phyloP scores from a whole-genome alignment of 2,113 vertebrate species.

The Lycocorax pyrrhopterus region DNA sequence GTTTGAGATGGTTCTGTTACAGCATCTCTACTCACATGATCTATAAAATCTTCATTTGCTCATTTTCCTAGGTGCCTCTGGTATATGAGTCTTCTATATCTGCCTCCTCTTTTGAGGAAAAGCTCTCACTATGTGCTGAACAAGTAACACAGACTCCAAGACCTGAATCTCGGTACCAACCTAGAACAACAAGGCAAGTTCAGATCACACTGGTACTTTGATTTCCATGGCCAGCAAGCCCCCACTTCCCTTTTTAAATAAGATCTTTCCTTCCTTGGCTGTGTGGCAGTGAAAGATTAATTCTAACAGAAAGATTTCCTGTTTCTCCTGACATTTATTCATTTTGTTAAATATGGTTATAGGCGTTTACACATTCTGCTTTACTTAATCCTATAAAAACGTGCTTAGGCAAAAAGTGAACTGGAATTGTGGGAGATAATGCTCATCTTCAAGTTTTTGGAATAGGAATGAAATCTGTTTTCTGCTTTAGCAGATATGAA shows the following conservation, averaged over 20 bases:
- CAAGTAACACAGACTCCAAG: background rate
- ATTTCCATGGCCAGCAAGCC: background rate
- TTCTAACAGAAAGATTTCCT: background rate
- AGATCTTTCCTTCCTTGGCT: background rate
- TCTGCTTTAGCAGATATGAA: background rate
- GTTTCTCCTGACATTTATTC: background rate
- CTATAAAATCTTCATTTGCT: background rate
- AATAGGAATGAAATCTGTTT: background rate
- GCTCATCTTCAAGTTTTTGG: background rate
- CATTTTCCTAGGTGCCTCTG: conserved; percentile 48
- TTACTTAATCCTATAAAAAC: background rate
- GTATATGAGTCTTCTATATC: background rate
- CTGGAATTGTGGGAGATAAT: background rate
- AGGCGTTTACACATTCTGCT: background rate
- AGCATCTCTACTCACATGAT: background rate
- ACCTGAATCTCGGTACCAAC: background rate
- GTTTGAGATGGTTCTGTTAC: background rate
- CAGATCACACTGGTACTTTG: background rate
- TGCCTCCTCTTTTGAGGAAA: background rate
- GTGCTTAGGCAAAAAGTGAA: background rate
- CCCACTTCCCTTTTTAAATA: background rate
- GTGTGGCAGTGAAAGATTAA: background rate
- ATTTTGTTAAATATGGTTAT: background rate
- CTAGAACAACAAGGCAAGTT: conserved; percentile 58
- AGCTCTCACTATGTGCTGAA: background rate